Conservation (phyloP, 2,797 vertebrate genomes). For the Argentina silus region DNA sequence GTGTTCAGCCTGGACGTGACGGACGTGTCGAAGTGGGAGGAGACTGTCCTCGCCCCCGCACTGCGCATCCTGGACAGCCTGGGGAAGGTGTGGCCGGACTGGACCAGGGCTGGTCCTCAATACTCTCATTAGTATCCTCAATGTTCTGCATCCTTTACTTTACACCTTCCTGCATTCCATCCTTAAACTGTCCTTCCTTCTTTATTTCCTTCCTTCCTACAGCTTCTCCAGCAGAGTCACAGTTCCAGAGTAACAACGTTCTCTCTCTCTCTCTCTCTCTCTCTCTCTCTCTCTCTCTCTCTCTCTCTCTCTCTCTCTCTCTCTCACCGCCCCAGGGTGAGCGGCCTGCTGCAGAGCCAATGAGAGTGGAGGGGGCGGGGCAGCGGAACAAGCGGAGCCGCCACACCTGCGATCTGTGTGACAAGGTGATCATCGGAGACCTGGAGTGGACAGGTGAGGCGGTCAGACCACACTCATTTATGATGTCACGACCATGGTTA, state of each 20-base stretch:
- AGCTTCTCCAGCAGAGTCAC: too few relatives aligned
- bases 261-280: conserved; percentile 10
- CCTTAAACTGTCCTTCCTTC: background rate
- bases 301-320: background rate
- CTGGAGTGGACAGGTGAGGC: conserved; percentile 90
- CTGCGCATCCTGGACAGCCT: conserved; percentile 88
- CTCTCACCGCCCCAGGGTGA: conserved; percentile 71
- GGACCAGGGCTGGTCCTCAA: background rate
- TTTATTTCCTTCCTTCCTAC: background rate
- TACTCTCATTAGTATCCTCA: too few relatives aligned
- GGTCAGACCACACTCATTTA: too few relatives aligned
- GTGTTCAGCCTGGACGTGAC: conserved; percentile 92
- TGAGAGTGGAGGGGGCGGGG: conserved; percentile 68
- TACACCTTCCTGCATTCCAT: background rate
- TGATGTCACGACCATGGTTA: background rate
- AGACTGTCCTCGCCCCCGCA: conserved; percentile 87
- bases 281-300: conserved; percentile 8
- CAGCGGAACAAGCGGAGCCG: conserved; percentile 82
- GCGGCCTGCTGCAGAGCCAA: conserved; percentile 73
- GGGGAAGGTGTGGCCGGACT: conserved; percentile 82
- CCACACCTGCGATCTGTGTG: conserved; percentile 84
- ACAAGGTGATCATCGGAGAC: conserved; percentile 91
- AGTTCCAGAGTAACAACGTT: background rate
- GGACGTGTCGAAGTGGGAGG: conserved; percentile 86
- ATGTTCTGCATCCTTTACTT: background rate